phyloP scores from a whole-genome alignment of 2,113 vertebrate genomes.

The Trogon surrucura region DNA sequence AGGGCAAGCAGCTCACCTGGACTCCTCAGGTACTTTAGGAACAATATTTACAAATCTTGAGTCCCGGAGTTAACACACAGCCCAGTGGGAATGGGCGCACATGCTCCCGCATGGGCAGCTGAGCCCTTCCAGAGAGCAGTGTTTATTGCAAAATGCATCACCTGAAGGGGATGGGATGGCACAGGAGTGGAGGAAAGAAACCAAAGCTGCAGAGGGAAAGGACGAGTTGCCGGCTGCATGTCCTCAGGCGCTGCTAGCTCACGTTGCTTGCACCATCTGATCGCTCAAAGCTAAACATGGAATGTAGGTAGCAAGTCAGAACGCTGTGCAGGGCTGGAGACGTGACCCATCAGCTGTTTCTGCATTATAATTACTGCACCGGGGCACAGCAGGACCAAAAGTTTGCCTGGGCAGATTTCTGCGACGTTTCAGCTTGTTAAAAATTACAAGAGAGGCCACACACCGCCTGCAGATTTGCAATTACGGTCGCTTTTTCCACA shows the following conservation, averaged over 20 bases:
- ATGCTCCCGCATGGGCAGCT: background rate
- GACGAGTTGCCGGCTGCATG: conserved; percentile 10
- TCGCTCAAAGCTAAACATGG: conserved; percentile 58
- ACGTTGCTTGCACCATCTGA: conserved; percentile 62
- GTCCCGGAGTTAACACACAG: background rate
- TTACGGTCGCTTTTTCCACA: background rate
- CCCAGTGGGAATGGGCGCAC: conserved; percentile 29
- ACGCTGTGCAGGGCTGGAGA: conserved; percentile 18
- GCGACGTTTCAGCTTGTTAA: background rate
- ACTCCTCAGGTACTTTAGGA: background rate
- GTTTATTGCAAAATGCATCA: conserved; percentile 4
- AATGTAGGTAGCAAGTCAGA: conserved; percentile 70
- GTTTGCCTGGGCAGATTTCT: conserved; percentile 23
- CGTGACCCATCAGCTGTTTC: conserved; percentile 59
- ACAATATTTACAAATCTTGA: conserved; percentile 61
- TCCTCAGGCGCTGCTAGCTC: conserved; percentile 46
- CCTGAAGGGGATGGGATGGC: background rate
- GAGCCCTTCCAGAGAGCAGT: background rate
- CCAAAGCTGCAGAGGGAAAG: conserved; percentile 11
- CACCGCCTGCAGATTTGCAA: background rate
- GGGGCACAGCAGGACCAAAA: conserved; percentile 35
- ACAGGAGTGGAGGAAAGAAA: conserved; percentile 3
- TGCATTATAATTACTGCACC: conserved; percentile 50
- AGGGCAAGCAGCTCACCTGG: conserved; percentile 6
- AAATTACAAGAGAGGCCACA: background rate